Evolutionary conservation across 30 jellyfish, hydroid and myxozoan species (phyloP).

Genomic region (Chrysaora quinquecirrha): DNA sequence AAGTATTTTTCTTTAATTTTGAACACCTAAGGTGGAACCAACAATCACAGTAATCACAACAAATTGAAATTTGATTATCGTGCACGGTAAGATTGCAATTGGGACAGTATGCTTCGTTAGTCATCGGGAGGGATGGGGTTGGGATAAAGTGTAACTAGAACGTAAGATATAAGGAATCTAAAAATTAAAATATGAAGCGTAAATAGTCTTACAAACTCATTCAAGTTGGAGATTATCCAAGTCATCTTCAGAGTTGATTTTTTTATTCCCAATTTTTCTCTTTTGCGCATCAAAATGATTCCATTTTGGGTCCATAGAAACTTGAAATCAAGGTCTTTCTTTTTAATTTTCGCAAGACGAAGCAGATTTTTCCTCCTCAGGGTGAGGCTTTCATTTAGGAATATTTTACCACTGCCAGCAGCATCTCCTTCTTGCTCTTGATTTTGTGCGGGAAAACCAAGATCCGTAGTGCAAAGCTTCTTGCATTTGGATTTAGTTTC

Average conservation of each 20-base stretch:
- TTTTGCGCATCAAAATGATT: background rate
- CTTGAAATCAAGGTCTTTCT: background rate
- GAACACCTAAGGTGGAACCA: background rate
- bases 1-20: background rate
- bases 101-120: background rate
- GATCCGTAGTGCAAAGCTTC: background rate
- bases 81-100: background rate
- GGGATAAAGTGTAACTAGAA: background rate
- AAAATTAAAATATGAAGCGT: background rate
- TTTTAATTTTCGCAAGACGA: background rate
- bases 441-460: too few species aligned
- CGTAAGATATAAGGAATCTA: background rate
- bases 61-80: slow-evolving; percentile 1
- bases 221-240: background rate
- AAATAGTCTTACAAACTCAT: background rate
- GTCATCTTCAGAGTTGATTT: background rate
- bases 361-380: background rate
- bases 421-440: too few species aligned
- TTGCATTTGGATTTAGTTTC: background rate
- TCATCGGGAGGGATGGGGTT: background rate
- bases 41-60: background rate
- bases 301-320: background rate
- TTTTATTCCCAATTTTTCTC: too few species aligned
- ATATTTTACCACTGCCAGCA: too few species aligned
- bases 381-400: too few species aligned